Evolutionary conservation across 2,888 invertebrate species (phyloP).

Genomic region (Phasia obesa): DNA sequence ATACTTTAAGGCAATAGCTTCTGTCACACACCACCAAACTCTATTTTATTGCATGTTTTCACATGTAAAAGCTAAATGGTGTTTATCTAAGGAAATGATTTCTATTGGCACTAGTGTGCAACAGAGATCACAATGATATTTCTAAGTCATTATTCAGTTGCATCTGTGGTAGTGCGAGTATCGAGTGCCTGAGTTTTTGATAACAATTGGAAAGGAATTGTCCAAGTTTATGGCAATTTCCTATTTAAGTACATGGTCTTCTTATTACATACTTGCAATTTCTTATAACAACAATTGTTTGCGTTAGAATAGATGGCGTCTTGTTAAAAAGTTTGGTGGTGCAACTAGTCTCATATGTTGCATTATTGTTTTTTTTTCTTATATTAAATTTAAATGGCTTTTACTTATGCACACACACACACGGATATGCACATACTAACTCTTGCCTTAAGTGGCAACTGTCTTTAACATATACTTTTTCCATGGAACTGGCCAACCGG

Average conservation of each 20-base stretch:
- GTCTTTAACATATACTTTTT: not conserved
- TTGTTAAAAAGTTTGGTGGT: slow-evolving; percentile 26
- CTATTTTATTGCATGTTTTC: not conserved
- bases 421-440: not conserved
- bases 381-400: slow-evolving; percentile 56
- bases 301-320: slow-evolving; percentile 22
- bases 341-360: slow-evolving; percentile 55
- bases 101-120: slow-evolving; percentile 48
- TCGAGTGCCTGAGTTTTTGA: not conserved
- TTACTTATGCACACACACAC: not conserved
- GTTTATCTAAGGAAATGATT: slow-evolving; percentile 64
- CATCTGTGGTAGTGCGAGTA: slow-evolving; percentile 1
- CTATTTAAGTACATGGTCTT: slow-evolving; percentile 47
- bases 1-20: slow-evolving; percentile 61
- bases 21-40: slow-evolving; percentile 1
- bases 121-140: slow-evolving; percentile 30
- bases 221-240: slow-evolving; percentile 65
- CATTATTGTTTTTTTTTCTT: slow-evolving; percentile 54
- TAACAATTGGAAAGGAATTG: slow-evolving; percentile 24
- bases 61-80: slow-evolving; percentile 22
- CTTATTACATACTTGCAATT: not conserved
- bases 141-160: slow-evolving; percentile 3
- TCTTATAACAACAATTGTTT: slow-evolving; percentile 31
- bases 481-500: slow-evolving; percentile 21
- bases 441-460: not conserved